These are phyloP conservation scores for Cephalopholis sonnerati DNA, from an alignment of 2,113 vertebrate genomes.

Conservation along the genomic window DNA sequence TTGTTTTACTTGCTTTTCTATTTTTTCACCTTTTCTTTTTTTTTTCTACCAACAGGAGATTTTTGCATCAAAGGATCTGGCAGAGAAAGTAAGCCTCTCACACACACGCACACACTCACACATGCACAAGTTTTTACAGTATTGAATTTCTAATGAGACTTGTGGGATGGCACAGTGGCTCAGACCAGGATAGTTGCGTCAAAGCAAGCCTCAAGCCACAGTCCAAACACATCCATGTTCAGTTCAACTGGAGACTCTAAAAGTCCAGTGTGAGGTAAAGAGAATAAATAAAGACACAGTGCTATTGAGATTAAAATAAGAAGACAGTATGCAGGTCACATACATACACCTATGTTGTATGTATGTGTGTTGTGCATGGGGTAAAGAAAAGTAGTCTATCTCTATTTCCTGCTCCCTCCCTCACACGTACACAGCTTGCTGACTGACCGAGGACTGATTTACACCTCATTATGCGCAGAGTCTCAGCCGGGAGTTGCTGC, in stretches of 20 bases:
- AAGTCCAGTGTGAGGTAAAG: not conserved
- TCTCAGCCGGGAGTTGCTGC: conserved; percentile 71
- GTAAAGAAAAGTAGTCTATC: not conserved
- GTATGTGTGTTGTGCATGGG: conserved; percentile 14
- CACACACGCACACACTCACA: conserved; percentile 4
- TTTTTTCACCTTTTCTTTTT: not conserved
- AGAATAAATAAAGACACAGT: no score
- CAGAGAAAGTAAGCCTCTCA: conserved; percentile 80
- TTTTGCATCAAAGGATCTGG: conserved; percentile 77
- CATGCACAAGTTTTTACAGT: conserved; percentile 11
- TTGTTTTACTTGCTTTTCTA: not conserved
- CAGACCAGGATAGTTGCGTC: not conserved
- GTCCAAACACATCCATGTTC: conserved; percentile 4
- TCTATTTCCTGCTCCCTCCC: conserved; percentile 35
- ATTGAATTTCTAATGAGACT: conserved; percentile 35
- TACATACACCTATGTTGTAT: not conserved
- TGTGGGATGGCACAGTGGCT: not conserved
- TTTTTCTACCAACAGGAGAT: conserved; percentile 67
- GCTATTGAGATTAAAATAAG: conserved; percentile 15
- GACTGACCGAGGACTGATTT: conserved; percentile 72
- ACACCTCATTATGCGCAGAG: conserved; percentile 68
- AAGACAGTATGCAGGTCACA: not conserved
- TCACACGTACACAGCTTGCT: conserved; percentile 34
- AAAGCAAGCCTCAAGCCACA: not conserved
- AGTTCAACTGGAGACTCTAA: not conserved